Conservation (phyloP, 2,888 invertebrate species). For the Heliconius ethilla region DNA sequence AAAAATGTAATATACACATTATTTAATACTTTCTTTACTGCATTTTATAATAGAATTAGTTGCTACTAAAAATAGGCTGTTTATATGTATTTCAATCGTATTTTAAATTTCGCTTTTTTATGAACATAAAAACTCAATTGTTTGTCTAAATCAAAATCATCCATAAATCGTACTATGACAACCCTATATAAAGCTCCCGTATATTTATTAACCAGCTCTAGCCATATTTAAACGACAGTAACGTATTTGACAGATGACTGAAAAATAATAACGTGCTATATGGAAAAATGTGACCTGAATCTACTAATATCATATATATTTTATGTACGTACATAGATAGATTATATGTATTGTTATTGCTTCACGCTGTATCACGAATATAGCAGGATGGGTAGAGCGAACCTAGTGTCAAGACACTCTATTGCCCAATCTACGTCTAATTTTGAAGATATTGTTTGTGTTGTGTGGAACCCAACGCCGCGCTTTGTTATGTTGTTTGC, state of each 20-base stretch:
- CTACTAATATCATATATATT: not conserved
- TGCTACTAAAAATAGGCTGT: not conserved
- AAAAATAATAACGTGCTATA: slow-evolving; percentile 16
- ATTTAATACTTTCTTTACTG: not conserved
- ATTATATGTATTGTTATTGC: not conserved
- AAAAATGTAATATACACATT: not conserved
- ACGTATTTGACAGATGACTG: slow-evolving; percentile 22
- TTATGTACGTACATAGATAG: not conserved
- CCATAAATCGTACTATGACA: slow-evolving; percentile 11
- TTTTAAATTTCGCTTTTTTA: not conserved
- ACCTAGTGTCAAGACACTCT: not conserved
- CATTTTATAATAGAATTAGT: not conserved
- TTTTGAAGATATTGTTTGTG: not conserved
- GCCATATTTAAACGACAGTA: slow-evolving; percentile 26
- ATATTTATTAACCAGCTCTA: slow-evolving; percentile 22
- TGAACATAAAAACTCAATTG: not conserved
- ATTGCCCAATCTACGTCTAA: not conserved
- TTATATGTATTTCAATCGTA: not conserved
- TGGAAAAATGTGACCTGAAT: slow-evolving; percentile 13
- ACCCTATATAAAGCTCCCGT: not conserved
- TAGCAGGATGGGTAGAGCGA: not conserved
- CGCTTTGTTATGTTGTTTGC: not conserved
- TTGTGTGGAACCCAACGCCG: not conserved
- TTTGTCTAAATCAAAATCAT: not conserved
- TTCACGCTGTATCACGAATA: not conserved